phyloP scores from a whole-genome alignment of 2,888 invertebrate genomes.

The Sturmia bella region DNA sequence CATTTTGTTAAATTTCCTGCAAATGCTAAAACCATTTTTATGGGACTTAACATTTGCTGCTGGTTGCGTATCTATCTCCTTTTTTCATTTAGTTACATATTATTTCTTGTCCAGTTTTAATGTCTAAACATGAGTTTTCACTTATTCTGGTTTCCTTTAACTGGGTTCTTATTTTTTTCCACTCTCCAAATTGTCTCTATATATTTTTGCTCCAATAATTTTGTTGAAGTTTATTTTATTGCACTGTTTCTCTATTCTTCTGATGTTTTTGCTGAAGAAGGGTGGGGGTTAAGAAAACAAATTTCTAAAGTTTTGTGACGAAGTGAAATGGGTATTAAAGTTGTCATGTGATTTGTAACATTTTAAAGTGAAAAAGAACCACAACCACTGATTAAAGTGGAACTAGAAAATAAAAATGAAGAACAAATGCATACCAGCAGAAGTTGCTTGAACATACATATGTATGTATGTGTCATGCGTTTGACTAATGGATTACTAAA shows the following conservation, averaged over 20 bases:
- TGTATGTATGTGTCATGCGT: too few species aligned
- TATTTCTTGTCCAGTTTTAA: slow-evolving; percentile 5
- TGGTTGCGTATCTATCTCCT: slow-evolving; percentile 1
- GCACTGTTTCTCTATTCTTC: not conserved
- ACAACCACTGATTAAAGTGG: not conserved
- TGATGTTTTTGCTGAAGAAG: not conserved
- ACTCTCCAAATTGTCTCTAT: not conserved
- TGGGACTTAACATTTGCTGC: not conserved
- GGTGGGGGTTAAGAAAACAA: not conserved
- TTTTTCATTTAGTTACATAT: not conserved
- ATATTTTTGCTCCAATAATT: slow-evolving; percentile 48
- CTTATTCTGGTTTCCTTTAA: slow-evolving; percentile 24
- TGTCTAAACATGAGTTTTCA: slow-evolving; percentile 40
- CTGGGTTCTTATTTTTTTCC: not conserved
- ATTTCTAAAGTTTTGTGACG: not conserved
- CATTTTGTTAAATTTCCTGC: slow-evolving; percentile 15
- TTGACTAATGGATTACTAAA: too few species aligned
- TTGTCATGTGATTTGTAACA: slow-evolving; percentile 13
- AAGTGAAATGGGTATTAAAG: slow-evolving; percentile 1
- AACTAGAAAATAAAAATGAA: too few species aligned
- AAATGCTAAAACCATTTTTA: slow-evolving; percentile 18
- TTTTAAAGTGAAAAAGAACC: not conserved
- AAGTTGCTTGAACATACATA: too few species aligned
- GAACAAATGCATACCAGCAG: too few species aligned
- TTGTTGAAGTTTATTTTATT: slow-evolving; percentile 4